phyloP scores from a whole-genome alignment of 2,113 vertebrate species.

The Corvus cornix region DNA sequence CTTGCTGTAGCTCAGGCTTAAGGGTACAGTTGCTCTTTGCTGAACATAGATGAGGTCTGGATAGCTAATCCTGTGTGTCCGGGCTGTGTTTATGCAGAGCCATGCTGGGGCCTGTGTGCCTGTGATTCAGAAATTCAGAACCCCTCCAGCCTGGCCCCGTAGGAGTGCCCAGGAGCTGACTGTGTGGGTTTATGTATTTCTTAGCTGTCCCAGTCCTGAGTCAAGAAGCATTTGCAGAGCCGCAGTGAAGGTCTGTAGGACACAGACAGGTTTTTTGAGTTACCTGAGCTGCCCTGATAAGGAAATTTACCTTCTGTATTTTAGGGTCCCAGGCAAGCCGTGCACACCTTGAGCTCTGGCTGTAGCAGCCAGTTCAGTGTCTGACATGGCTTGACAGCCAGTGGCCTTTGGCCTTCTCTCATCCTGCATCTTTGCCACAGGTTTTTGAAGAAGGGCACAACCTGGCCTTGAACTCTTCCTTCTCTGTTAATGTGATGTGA shows the following conservation, averaged over 20 bases:
- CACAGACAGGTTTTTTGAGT: not conserved
- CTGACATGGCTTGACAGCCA: not conserved
- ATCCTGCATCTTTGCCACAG: not conserved
- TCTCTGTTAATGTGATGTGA: not conserved
- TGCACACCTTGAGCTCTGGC: not conserved
- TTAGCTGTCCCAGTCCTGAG: not conserved
- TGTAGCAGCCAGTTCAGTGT: not conserved
- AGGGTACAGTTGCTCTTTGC: not conserved
- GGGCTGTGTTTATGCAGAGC: not conserved
- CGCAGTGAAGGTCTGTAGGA: not conserved
- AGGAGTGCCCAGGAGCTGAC: not conserved
- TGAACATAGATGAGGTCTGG: not conserved
- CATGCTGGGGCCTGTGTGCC: accelerated
- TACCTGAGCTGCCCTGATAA: not conserved
- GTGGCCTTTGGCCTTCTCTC: not conserved
- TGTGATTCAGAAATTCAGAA: not conserved
- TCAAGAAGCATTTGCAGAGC: not conserved
- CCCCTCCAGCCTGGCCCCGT: not conserved
- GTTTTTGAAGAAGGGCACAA: not conserved
- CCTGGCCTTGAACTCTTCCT: not conserved
- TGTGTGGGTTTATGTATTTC: not conserved
- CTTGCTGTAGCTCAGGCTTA: not conserved
- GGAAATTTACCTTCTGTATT: not conserved
- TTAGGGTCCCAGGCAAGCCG: not conserved
- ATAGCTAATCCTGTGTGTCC: not conserved